Percentiles rank a stretch among this genome's conserved stretches.
Conservation (phyloP, 2,797 vertebrate genomes). For the Toxotes lorentzi region DNA sequence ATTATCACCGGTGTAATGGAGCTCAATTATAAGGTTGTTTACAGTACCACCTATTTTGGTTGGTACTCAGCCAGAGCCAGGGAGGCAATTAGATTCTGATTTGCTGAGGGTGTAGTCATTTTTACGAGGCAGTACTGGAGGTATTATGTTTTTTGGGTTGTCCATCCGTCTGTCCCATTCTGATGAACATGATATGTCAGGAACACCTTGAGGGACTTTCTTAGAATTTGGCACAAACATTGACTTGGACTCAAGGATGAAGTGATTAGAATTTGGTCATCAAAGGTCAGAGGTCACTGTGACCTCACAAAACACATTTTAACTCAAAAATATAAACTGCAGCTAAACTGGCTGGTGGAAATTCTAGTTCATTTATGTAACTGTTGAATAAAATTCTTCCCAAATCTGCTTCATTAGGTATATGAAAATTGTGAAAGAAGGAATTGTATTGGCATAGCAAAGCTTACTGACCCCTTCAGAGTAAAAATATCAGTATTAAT, state of each 20-base stretch:
- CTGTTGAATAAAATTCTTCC: conserved; percentile 1
- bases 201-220: too few relatives aligned
- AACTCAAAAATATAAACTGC: too few relatives aligned
- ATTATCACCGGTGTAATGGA: conserved; percentile 11
- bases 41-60: conserved; percentile 34
- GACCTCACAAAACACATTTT: too few relatives aligned
- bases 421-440: neutral
- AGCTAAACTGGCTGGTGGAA: too few relatives aligned
- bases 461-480: neutral
- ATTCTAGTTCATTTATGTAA: neutral
- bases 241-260: too few relatives aligned
- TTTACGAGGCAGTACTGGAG: neutral
- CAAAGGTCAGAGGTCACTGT: too few relatives aligned
- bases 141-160: too few relatives aligned
- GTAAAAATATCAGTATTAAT: neutral
- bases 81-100: neutral
- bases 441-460: neutral
- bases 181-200: too few relatives aligned
- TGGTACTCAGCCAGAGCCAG: conserved; percentile 14
- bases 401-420: neutral
- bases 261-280: too few relatives aligned
- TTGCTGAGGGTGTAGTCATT: neutral
- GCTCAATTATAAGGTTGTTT: conserved; percentile 36
- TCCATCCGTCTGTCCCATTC: too few relatives aligned
- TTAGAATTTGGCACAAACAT: too few relatives aligned